Base-by-base conservation (phyloP, 2,797 vertebrate genomes). In the Glyptemys insculpta region DNA sequence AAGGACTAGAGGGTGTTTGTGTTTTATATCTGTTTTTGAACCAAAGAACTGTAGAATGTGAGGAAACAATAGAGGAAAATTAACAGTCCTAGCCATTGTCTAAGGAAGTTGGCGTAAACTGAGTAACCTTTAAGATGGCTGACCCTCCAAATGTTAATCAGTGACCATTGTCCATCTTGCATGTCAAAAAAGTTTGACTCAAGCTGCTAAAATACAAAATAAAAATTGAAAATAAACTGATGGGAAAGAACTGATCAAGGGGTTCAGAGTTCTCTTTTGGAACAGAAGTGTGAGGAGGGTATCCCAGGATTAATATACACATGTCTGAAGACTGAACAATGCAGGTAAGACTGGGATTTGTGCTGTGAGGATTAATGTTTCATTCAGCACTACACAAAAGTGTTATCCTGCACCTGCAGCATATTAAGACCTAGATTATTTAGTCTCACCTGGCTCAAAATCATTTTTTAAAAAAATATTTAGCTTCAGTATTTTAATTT, bases 21-120 rank as follows among this genome's bases (percentile, higher is more conserved):
- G n/a, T 41, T 72, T 72, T n/a, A 23, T 41, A 12, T 72, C 21
- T 72, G n/a, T 23, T 37, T 72, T 72, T 41, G n/a, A 41, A 47
- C 25, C 25, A 44, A 76, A 29, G 56, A 87, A 91, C 10, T 1
- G 56, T 54, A 87, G 12, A 1, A 18, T 5, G 0, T n/a, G 83
- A 91, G 87, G 65, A 3, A 92, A 29, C 2, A 68, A 53, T 47
- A 87, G n/a, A 31, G 50, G 80, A 92, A 80, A 92, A 52, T 27
- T 79, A 80, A 59, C 16, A 44, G 8, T 14, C 4, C 2, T 44
- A 88, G 2, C 2, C 79, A 12, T 81, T n/a, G 89, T 94, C 47
- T 91, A 25, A 84, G 85, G 12, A 78, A 72, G 12, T 83, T 8
- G 80, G 1, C 50, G 9, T 87, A 78, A 57, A 2, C 15, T 65